These are phyloP conservation scores for Omphaloscelis lunosa DNA, from an alignment of 2,888 invertebrate species.

Conservation along the genomic window DNA sequence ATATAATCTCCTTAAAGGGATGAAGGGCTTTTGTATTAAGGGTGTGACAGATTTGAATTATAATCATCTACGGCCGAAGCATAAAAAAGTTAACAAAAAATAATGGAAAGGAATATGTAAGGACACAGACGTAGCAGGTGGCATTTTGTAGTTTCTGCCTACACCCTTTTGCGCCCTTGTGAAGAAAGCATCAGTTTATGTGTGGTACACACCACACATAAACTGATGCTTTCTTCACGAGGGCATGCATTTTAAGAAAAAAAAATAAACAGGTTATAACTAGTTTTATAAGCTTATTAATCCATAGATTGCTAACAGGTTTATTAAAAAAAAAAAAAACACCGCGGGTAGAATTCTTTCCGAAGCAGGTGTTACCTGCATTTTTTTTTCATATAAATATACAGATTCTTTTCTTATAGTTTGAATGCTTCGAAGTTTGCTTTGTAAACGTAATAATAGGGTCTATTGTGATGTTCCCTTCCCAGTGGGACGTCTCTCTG, in stretches of 20 bases:
- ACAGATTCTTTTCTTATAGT: constrained; percentile 2
- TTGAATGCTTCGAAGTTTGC: constrained; percentile 32
- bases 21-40: neutral
- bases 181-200: too few species aligned
- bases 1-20: neutral
- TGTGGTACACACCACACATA: too few species aligned
- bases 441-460: constrained; percentile 33
- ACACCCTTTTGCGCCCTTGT: too few species aligned
- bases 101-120: too few species aligned
- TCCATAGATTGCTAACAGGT: constrained; percentile 31
- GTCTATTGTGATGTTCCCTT: constrained; percentile 6
- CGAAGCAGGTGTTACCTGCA: constrained; percentile 40
- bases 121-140: too few species aligned
- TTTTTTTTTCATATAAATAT: constrained; percentile 9
- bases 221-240: too few species aligned
- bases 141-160: too few species aligned
- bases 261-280: constrained; percentile 8
- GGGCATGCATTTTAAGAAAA: neutral
- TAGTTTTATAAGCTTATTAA: constrained; percentile 4
- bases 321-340: constrained; percentile 30
- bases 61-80: neutral
- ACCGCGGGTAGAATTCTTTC: constrained; percentile 11
- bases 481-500: neutral
- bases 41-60: constrained; percentile 10
- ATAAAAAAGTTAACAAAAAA: neutral